Evolutionary conservation across 2,888 invertebrate species (phyloP), one percentile per base, ranked within the genome.

Genomic region (Terebella lapidaria): DNA sequence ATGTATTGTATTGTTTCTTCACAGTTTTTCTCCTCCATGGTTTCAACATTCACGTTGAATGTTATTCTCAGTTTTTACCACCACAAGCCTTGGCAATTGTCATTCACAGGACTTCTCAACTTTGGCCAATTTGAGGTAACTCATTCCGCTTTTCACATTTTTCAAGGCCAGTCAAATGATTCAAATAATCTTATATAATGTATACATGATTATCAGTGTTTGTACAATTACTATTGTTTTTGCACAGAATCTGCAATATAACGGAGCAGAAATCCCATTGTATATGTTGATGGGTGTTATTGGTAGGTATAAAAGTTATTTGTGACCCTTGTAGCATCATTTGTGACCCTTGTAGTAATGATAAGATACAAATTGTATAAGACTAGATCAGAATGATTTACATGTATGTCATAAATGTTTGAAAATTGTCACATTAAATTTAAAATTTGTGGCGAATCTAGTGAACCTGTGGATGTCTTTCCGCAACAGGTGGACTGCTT

Each of bases 41-140:
- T 95, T 25, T 91, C 94, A 2, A 92, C 94, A 0, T 97, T 99
- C 76, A 94, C 94, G 0, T 82, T 99, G 42, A 97, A 96, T 76
- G 84, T 92, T 63, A 87, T 85, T 46, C 78, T 84, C 26, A 94
- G 95, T 5, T 87, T 91, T 0, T 93, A 92, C 78, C 90, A 94
- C 75, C 91, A 80, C 2, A 74, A 78, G 56, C 78, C 82, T 45
- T 82, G 84, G 86, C 87, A 84, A 69, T 77, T 87, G 2, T 83
- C 84, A 1, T 85, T 83, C 75, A 74, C 84, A 80, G 90, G 99
- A 69, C 85, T 99, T 4, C 86, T 99, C 62, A 97, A 97, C 85
- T 89, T 99, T 83, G 99, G 99, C 18, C 89, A 91, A 79, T 96
- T 99, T 83, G 90, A 91, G 25, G 84, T 83, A 72, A 73, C 78